phyloP scores from a whole-genome alignment of 2,888 invertebrate genomes.

The Ormyrus rosae region DNA sequence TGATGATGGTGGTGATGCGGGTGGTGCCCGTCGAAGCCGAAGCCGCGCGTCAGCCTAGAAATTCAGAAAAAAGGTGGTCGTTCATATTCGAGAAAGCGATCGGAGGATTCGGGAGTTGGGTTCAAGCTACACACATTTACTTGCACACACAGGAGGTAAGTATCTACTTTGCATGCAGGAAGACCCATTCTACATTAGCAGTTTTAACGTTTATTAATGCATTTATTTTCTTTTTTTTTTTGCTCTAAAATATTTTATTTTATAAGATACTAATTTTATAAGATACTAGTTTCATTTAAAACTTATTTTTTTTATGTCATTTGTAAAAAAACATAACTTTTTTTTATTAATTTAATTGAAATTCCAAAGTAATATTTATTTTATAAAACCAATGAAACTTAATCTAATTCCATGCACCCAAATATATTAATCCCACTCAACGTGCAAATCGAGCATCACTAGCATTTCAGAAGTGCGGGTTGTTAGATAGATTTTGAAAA shows the following conservation, averaged over 20 bases:
- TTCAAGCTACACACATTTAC: conserved; percentile 32
- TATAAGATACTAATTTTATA: too few relatives aligned
- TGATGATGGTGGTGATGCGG: conserved; percentile 47
- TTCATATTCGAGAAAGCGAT: conserved; percentile 66
- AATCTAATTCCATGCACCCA: conserved; percentile 15
- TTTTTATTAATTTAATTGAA: too few relatives aligned
- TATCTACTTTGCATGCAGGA: too few relatives aligned
- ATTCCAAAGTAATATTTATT: too few relatives aligned
- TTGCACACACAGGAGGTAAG: too few relatives aligned
- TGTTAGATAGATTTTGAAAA: conserved; percentile 70
- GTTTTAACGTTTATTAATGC: too few relatives aligned
- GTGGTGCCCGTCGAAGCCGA: conserved; percentile 61
- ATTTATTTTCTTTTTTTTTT: too few relatives aligned
- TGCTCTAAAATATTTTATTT: too few relatives aligned
- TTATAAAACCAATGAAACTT: background rate
- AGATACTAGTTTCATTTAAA: too few relatives aligned
- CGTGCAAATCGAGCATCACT: conserved; percentile 47
- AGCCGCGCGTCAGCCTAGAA: conserved; percentile 49
- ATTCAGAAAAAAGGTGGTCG: conserved; percentile 41
- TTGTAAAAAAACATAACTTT: too few relatives aligned
- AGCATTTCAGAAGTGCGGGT: conserved; percentile 58
- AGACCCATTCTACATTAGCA: too few relatives aligned
- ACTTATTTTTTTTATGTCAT: too few relatives aligned
- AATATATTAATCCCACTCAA: conserved; percentile 13
- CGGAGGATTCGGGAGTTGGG: conserved; percentile 12